Percentiles rank a stretch among this genome's conserved stretches.
Conservation (phyloP, 2,797 vertebrate genomes). For the Nothura maculosa region DNA sequence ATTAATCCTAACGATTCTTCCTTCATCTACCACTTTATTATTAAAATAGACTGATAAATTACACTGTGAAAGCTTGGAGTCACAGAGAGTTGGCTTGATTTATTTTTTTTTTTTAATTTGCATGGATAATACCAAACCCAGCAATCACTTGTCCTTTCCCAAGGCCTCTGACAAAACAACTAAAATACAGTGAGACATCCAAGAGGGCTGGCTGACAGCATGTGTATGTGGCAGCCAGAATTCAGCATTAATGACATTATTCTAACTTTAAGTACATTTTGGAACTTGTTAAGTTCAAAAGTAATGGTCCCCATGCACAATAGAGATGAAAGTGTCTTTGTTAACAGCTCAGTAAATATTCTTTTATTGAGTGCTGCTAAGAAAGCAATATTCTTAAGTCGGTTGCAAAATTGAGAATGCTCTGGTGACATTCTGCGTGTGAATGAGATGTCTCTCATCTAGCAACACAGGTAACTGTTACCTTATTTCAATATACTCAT, state of each 20-base stretch:
- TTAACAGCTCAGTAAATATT: not conserved
- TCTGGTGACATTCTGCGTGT: fast-evolving
- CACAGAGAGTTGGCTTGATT: not conserved
- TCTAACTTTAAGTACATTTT: not conserved
- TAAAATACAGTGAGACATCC: not conserved
- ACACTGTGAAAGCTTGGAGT: not conserved
- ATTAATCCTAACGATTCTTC: constrained; percentile 6
- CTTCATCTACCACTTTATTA: not conserved
- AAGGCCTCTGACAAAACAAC: not conserved
- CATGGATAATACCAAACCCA: not conserved
- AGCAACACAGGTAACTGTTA: not conserved
- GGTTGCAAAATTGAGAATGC: not conserved
- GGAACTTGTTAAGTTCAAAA: not conserved
- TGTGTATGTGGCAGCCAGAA: not conserved
- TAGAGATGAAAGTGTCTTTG: not conserved
- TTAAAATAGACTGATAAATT: not conserved
- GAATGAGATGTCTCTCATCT: not conserved
- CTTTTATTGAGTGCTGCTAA: not conserved
- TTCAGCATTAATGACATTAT: not conserved
- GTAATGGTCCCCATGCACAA: not conserved
- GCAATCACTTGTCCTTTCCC: not conserved
- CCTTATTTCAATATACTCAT: not conserved
- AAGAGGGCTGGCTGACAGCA: not conserved
- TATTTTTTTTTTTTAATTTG: not conserved
- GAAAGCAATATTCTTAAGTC: not conserved